Base-by-base conservation (phyloP, 2,888 invertebrate species). In the Falcaria lacertinaria region DNA sequence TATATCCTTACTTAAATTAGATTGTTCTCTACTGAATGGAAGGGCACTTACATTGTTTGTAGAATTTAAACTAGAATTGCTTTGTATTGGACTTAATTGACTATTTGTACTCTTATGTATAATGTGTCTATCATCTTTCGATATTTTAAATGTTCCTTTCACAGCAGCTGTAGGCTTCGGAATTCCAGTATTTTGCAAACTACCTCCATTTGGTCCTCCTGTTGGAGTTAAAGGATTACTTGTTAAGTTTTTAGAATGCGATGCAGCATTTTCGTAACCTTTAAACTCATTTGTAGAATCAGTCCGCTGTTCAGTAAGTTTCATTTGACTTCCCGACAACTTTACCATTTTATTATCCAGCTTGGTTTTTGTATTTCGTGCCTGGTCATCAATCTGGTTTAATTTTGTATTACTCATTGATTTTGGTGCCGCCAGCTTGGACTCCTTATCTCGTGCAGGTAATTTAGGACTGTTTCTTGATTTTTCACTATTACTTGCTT, bases 81-180 rank as follows among this genome's bases (percentile, higher is more conserved):
- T 90, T 74, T 90, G 90, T 76, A 89, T 90, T 50, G 90, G 90
- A 66, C 89, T 89, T 84, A 90, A 86, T 79, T 89, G 88, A 77
- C 85, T 83, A 80, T 81, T 87, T 76, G 86, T 89, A 89, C 75
- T 90, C 85, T 90, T 90, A 85, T 76, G 80, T 83, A 86, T 71
- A 69, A 88, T 60, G 74, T 89, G 71, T 76, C 87, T 77, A 68
- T 90, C 75, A 69, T 92, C 92, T 76, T 91, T 89, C 52, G 92
- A 80, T 61, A 93, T 90, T 80, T 97, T 96, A 50, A 94, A 94
- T 16, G 95, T 96, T 51, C 97, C 97, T 88, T 97, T 97, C 22
- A 97, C 95, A 44, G 97, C 95, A 6, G 97, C 96, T 34, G 96
- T 97, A 1, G 97, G 97, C 77, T 97, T 97, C 0, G 97, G 97